Conservation (phyloP, 2,888 invertebrate genomes). For the Marronus borbonicus region DNA sequence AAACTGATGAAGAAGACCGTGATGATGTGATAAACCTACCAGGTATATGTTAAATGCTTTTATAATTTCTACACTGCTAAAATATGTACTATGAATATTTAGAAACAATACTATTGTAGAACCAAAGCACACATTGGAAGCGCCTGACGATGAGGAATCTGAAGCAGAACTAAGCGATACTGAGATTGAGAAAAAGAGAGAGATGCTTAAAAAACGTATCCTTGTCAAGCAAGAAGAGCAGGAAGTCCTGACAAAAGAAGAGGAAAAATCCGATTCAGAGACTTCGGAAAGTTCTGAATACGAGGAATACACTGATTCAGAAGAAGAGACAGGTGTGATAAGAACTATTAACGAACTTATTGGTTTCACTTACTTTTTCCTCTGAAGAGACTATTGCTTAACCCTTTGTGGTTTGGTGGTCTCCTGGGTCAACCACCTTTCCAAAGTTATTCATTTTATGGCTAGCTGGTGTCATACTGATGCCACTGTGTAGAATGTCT, state of each 20-base stretch:
- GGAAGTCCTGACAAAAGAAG: slow-evolving; percentile 82
- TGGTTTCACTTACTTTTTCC: neutral
- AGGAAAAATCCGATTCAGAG: slow-evolving; percentile 78
- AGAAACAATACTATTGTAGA: slow-evolving; percentile 57
- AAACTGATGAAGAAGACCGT: slow-evolving; percentile 74
- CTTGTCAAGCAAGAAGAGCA: slow-evolving; percentile 81
- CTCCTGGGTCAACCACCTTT: no score
- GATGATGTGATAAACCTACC: slow-evolving; percentile 68
- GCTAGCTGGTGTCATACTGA: no score
- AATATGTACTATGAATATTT: neutral
- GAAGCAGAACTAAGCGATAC: slow-evolving; percentile 90
- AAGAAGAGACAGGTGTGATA: slow-evolving; percentile 83
- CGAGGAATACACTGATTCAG: slow-evolving; percentile 90
- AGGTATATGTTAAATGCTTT: slow-evolving; percentile 55
- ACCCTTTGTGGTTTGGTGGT: no score
- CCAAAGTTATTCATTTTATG: no score
- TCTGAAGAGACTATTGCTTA: no score
- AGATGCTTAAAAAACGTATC: slow-evolving; percentile 78
- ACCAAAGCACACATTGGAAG: slow-evolving; percentile 69
- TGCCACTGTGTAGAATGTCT: no score
- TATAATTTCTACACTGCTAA: slow-evolving; percentile 56
- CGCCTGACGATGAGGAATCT: slow-evolving; percentile 76
- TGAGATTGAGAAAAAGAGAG: slow-evolving; percentile 88
- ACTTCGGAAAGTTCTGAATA: slow-evolving; percentile 85
- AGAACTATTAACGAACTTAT: neutral